Conservation (phyloP, 1,140 invertebrate species). For the Helicoverpa zea region DNA sequence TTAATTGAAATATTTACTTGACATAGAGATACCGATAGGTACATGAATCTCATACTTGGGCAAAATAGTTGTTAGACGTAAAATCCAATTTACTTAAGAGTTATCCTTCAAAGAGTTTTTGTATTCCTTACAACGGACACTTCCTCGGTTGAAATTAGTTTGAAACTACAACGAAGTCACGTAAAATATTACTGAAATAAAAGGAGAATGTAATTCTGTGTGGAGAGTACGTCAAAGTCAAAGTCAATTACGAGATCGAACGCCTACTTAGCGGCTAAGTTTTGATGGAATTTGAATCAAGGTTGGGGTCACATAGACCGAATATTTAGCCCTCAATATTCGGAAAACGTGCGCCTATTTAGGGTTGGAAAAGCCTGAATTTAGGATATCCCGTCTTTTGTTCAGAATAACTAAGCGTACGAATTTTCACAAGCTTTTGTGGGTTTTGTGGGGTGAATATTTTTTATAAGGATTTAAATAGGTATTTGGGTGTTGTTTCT, state of each 20-base stretch:
- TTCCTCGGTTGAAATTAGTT: constrained; percentile 36
- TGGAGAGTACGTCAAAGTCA: neutral
- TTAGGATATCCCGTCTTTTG: constrained; percentile 11
- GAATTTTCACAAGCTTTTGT: neutral
- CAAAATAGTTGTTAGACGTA: constrained; percentile 6
- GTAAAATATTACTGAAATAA: constrained; percentile 42
- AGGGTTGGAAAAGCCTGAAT: neutral
- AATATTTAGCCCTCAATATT: constrained; percentile 24
- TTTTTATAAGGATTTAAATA: no score
- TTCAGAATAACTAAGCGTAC: constrained; percentile 13
- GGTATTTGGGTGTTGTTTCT: no score
- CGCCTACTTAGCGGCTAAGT: constrained; percentile 21
- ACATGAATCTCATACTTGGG: neutral
- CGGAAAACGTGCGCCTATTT: constrained; percentile 16
- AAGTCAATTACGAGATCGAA: constrained; percentile 42
- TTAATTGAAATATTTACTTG: no score
- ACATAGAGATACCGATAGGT: no score
- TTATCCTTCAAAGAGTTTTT: constrained; percentile 35
- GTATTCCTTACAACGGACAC: constrained; percentile 34
- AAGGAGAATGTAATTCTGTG: constrained; percentile 25
- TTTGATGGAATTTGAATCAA: constrained; percentile 35
- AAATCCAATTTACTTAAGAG: constrained; percentile 33
- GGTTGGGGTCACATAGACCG: constrained; percentile 22
- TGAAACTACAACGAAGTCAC: constrained; percentile 37
- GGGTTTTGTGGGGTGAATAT: no score